These are phyloP conservation scores for Channa striata DNA, from an alignment of 2,797 vertebrate species.

Conservation along the genomic window DNA sequence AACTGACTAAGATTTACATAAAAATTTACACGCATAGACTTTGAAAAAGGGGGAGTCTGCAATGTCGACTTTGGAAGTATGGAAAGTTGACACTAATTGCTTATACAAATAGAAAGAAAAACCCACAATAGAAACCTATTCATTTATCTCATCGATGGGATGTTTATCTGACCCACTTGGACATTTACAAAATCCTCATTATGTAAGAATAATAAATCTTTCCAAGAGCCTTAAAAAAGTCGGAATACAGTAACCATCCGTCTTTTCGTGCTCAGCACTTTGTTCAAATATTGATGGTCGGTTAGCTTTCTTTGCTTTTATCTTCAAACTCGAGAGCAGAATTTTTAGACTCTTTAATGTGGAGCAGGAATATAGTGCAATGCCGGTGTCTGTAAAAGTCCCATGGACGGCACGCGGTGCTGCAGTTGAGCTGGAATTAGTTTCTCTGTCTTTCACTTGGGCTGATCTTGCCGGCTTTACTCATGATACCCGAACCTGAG, in stretches of 20 bases:
- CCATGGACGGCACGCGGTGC: constrained; percentile 20
- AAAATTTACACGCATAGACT: too few relatives aligned
- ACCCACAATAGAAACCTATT: constrained; percentile 51
- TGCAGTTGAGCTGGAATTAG: constrained; percentile 27
- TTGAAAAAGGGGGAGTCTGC: constrained; percentile 62
- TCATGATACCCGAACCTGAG: constrained; percentile 64
- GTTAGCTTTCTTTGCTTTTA: constrained; percentile 23
- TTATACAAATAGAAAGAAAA: constrained; percentile 52
- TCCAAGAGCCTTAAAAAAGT: constrained; percentile 25
- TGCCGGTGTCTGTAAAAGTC: constrained; percentile 6
- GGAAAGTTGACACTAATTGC: constrained; percentile 48
- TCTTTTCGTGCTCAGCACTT: constrained; percentile 42
- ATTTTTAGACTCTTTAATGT: constrained; percentile 11
- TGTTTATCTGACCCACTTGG: constrained; percentile 71
- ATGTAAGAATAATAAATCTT: constrained; percentile 49
- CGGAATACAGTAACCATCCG: neutral
- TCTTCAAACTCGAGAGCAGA: constrained; percentile 17
- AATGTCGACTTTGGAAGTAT: constrained; percentile 51
- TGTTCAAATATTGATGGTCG: constrained; percentile 21
- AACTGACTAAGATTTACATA: constrained; percentile 29
- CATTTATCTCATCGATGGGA: constrained; percentile 26
- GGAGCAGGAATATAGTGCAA: neutral
- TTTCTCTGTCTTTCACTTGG: constrained; percentile 27
- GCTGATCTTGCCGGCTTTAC: constrained; percentile 50
- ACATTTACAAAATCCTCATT: constrained; percentile 54